phyloP scores from a whole-genome alignment of 2,113 vertebrate species.

The Nothocercus nigrocapillus region DNA sequence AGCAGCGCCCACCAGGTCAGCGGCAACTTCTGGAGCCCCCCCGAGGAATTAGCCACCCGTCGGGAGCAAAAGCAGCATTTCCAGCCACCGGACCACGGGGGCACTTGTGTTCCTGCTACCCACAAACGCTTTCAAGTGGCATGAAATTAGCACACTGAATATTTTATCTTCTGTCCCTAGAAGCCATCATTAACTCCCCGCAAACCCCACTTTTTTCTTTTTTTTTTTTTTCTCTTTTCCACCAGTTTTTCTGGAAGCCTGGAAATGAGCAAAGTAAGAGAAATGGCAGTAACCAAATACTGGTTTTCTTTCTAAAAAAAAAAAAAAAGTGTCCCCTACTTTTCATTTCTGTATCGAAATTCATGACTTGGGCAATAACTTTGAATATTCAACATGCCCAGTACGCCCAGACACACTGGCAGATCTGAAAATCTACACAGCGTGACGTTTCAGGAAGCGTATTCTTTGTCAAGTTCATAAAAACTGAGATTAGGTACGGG shows the following conservation, averaged over 20 bases:
- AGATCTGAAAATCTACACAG: background rate
- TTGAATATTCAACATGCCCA: background rate
- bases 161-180: background rate
- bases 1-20: fast-evolving
- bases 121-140: background rate
- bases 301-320: background rate
- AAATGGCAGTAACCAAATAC: background rate
- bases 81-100: fast-evolving
- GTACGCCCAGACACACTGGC: background rate
- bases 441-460: background rate
- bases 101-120: too few species aligned
- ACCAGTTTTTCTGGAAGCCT: background rate
- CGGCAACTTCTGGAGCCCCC: background rate
- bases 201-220: background rate
- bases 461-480: background rate
- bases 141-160: background rate
- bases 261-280: background rate
- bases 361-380: background rate
- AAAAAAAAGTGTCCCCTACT: background rate
- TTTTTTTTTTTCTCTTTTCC: too few species aligned
- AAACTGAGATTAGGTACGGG: background rate
- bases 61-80: background rate
- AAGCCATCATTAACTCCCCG: background rate
- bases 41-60: fast-evolving
- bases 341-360: background rate